Base-by-base conservation (phyloP, 1,140 invertebrate genomes). In the Phymastichus coffea region DNA sequence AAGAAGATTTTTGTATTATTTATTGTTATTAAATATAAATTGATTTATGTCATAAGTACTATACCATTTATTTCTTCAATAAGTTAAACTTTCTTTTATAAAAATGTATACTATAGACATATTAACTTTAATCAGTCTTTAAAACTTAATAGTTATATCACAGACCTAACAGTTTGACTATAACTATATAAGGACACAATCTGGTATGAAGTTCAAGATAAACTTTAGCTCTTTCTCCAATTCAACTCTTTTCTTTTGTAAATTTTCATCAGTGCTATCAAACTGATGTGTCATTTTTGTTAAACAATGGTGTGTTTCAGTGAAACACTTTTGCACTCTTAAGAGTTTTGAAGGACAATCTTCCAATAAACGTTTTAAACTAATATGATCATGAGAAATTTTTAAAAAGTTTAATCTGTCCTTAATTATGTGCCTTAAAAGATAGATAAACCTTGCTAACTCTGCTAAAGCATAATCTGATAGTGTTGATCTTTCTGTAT, bases 151-250 rank as follows among this genome's bases (percentile, higher is more conserved):
- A 44, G 25, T 25, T 1, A 19, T 25, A 3, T 23, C 19, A 12
- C 10, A 19, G 14, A 33, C 28, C n/a, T 9, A 55, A 12, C 2
- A 26, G 14, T 40, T 14, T 26, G 12, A 14, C 4, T 37, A 47
- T 22, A n/a, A n/a, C n/a, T 53, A 74, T 33, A 76, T 43, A 35
- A 64, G 64, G 23, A 74, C 28, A 38, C 67, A 72, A 41, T 68
- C 69, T 3, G 72, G 68, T 37, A 77, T 73, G 14, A 57, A 57
- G 7, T 59, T 61, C 9, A 76, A 33, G 37, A 76, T 52, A 47
- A 40, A 35, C 49, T 66, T 63, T 2, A 77, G 56, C 53, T 73
- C 63, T 7, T 33, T 25, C 10, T 63, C 47, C 8, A 77, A 22
- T n/a, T 56, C 54, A 2, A 57, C 33, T 48, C 57, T 65, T n/a